Conservation (phyloP, 2,888 invertebrate species). For the Eupithecia dodoneata region DNA sequence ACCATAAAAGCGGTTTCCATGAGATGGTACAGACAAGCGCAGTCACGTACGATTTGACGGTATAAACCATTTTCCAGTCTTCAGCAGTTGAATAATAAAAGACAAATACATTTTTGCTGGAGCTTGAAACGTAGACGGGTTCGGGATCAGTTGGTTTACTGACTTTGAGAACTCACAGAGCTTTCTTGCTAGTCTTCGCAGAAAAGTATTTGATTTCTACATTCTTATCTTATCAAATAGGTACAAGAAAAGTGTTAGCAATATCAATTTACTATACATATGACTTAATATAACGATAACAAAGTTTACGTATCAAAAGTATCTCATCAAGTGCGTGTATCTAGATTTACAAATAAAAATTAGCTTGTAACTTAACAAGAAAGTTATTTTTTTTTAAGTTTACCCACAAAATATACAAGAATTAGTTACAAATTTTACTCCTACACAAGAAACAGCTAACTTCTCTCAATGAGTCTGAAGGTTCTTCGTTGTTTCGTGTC, state of each 20-base stretch:
- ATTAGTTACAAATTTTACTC: no score
- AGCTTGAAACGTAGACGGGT: conserved; percentile 31
- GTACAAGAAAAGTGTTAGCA: no score
- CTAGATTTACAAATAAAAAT: background rate
- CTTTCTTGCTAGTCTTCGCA: background rate
- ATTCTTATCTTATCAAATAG: background rate
- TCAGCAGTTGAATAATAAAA: conserved; percentile 78
- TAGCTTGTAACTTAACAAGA: no score
- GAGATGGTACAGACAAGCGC: conserved; percentile 58
- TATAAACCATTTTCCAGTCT: conserved; percentile 76
- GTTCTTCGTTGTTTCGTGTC: no score
- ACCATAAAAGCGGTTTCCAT: conserved; percentile 62
- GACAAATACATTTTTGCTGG: conserved; percentile 66
- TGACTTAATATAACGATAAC: no score
- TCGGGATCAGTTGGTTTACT: conserved; percentile 8
- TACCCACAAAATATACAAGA: no score
- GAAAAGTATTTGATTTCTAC: background rate
- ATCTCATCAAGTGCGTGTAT: background rate
- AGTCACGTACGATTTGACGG: conserved; percentile 75
- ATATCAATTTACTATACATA: no score
- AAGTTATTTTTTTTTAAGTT: no score
- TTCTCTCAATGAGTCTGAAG: background rate
- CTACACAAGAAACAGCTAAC: background rate
- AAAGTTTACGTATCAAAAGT: no score
- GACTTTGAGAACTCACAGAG: background rate